Base-by-base conservation (phyloP, 2,113 vertebrate species). In the Poeciliopsis occidentalis region DNA sequence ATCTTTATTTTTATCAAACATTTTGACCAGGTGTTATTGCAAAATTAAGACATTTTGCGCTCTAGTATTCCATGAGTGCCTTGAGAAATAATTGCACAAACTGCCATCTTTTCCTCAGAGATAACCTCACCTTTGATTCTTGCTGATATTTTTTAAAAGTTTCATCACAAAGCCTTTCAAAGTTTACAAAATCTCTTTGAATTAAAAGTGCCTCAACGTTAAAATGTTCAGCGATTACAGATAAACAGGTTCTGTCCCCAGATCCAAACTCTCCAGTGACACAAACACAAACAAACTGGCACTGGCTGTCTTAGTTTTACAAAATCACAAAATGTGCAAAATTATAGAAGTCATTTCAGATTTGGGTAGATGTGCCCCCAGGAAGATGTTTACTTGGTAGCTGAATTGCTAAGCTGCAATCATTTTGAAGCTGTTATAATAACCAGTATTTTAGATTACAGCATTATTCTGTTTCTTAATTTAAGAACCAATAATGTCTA, bases 201-300 rank as follows among this genome's bases (percentile, higher is more conserved):
- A 57, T 57, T 8, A 57, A 57, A 57, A 11, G 8, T 57, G 51
- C 24, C 51, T 57, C 17, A 57, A n/a, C 51, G 3, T 57, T 57
- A 57, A 57, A 57, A 57, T n/a, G 22, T 57, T 57, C 51, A n/a
- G 24, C 6, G 24, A 10, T 57, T n/a, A 22, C 27, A 17, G 44
- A 70, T 26, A 63, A 63, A 69, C 44, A 31, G 60, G 13, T 62
- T 31, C 26, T 62, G 60, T 62, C 60, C 26, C 60, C 13, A 54
- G 51, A 24, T n/a, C 22, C 22, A 24, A 24, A n/a, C 24, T 24
- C 51, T 57, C 51, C 51, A n/a, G 24, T 10, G 24, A n/a, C 27
- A n/a, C 51, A 15, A 27, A 62, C 39, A 17, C 60, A 62, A 30
- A 62, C 60, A 30, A 57, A 15, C 60, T 17, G 13, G 60, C 30